These are phyloP conservation scores for Ochropleura plecta DNA, from an alignment of 2,888 invertebrate genomes.

Conservation along the genomic window DNA sequence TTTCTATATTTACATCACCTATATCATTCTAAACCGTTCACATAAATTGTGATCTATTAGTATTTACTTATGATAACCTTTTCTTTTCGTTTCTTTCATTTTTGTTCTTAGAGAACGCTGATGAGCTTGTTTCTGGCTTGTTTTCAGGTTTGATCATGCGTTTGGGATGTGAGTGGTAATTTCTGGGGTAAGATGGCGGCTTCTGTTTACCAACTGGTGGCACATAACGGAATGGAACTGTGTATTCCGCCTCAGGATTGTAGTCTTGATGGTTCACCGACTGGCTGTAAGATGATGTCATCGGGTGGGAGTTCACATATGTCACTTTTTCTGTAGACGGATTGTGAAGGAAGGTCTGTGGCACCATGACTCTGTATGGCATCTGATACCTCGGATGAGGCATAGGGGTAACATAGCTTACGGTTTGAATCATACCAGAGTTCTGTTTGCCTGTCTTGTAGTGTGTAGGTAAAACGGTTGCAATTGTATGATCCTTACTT, in stretches of 20 bases:
- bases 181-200: constrained; percentile 80
- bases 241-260: constrained; percentile 81
- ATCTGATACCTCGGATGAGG: constrained; percentile 84
- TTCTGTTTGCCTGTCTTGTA: constrained; percentile 74
- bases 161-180: constrained; percentile 85
- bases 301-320: constrained; percentile 84
- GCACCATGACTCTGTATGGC: constrained; percentile 85
- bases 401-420: constrained; percentile 86
- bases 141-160: constrained; percentile 80
- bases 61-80: constrained; percentile 68
- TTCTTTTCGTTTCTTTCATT: constrained; percentile 75
- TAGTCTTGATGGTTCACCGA: constrained; percentile 72
- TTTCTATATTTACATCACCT: constrained; percentile 73
- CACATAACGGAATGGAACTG: constrained; percentile 74
- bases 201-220: constrained; percentile 79
- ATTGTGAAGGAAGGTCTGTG: constrained; percentile 81
- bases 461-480: constrained; percentile 86
- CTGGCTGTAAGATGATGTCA: constrained; percentile 76
- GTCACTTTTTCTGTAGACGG: constrained; percentile 82
- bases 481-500: constrained; percentile 90
- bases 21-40: constrained; percentile 53
- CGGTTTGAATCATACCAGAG: constrained; percentile 77
- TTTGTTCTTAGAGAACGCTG: constrained; percentile 71
- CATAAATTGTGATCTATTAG: constrained; percentile 37
- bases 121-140: constrained; percentile 68